These are phyloP conservation scores for Diceros bicornis DNA, from an alignment of 2,797 vertebrate species.

Conservation along the genomic window DNA sequence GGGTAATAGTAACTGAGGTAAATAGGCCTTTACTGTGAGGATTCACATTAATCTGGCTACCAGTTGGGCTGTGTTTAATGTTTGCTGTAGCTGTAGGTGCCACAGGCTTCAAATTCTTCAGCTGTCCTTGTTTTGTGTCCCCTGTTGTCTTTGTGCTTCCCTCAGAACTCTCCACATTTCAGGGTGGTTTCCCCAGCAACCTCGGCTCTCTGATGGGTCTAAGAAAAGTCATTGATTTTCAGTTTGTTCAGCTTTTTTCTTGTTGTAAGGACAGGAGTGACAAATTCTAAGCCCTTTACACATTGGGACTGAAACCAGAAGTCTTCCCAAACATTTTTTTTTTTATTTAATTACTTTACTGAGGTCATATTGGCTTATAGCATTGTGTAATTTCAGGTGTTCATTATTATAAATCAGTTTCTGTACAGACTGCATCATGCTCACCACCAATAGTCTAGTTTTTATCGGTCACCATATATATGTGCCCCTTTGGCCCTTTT, in stretches of 20 bases:
- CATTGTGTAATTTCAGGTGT: too few species aligned
- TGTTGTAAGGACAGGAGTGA: not conserved
- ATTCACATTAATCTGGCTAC: not conserved
- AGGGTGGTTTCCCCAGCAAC: not conserved
- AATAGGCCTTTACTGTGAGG: not conserved
- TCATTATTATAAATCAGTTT: too few species aligned
- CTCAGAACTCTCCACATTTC: not conserved
- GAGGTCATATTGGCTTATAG: too few species aligned
- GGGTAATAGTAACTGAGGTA: not conserved
- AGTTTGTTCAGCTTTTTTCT: not conserved
- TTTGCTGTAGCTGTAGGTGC: rapidly evolving
- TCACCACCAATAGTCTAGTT: too few species aligned
- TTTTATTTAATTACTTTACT: not conserved
- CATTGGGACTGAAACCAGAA: not conserved
- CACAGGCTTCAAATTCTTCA: not conserved
- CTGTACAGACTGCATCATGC: too few species aligned
- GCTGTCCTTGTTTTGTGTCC: not conserved
- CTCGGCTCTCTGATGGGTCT: not conserved
- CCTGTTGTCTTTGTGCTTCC: not conserved
- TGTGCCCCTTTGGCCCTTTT: too few species aligned
- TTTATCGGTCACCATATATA: too few species aligned
- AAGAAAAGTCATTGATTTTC: not conserved
- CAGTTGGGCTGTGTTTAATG: not conserved
- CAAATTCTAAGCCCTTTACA: not conserved
- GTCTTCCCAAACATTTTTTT: not conserved